Evolutionary conservation across 2,113 vertebrate genomes (phyloP).

Genomic region (Rhinogobius similis): DNA sequence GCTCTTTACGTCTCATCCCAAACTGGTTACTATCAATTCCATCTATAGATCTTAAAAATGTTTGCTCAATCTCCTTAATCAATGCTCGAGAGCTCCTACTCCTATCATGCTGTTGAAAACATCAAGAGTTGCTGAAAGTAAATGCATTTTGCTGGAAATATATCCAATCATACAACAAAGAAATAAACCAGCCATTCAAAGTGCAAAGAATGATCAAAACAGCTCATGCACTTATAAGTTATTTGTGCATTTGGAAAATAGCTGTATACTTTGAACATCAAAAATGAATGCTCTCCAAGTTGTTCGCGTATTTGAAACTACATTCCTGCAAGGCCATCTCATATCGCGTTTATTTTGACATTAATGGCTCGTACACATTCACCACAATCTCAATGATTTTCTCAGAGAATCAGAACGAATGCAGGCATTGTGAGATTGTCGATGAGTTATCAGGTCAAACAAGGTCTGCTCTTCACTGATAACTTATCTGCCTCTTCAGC

Average conservation of each 20-base stretch:
- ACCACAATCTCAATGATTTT: constrained; percentile 1
- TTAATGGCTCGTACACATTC: not conserved
- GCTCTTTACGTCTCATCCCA: too few relatives aligned
- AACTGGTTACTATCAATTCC: too few relatives aligned
- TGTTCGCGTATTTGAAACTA: not conserved
- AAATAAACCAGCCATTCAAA: too few relatives aligned
- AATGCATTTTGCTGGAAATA: not conserved
- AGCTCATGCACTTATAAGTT: not conserved
- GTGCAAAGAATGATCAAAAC: not conserved
- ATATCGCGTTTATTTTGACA: not conserved
- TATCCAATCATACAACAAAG: not conserved
- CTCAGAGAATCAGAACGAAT: constrained; percentile 20
- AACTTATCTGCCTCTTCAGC: constrained; percentile 24
- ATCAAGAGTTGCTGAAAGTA: not conserved
- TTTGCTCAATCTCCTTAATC: too few relatives aligned
- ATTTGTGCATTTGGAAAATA: not conserved
- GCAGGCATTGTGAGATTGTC: constrained; percentile 20
- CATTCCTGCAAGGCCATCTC: not conserved
- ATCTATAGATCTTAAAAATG: too few relatives aligned
- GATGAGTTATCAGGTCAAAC: constrained; percentile 33
- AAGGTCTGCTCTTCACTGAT: constrained; percentile 34
- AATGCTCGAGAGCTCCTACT: too few relatives aligned
- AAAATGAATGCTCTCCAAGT: not conserved
- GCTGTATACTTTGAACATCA: not conserved
- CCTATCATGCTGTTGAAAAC: not conserved